A percentile compares a stretch with the other conserved stretches of the same genome.
These are phyloP conservation scores for Cartodere bifasciata DNA, from an alignment of 2,888 invertebrate species.

Conservation along the genomic window DNA sequence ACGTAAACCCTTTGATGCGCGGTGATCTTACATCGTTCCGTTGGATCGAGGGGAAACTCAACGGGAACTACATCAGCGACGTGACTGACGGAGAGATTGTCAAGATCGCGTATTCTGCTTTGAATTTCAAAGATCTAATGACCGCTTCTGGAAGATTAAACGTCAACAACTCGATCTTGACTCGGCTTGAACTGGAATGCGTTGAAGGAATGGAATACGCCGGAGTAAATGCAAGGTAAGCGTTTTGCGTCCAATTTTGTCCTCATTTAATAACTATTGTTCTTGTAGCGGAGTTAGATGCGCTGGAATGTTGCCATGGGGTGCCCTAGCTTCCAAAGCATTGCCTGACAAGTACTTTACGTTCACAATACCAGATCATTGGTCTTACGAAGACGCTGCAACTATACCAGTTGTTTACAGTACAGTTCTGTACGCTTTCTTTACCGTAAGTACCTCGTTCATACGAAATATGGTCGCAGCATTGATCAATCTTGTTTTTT, in stretches of 20 bases:
- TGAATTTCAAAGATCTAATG: conserved; percentile 3
- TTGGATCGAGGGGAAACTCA: conserved; percentile 59
- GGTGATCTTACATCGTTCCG: conserved; percentile 74
- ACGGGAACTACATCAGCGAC: too few species aligned
- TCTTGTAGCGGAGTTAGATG: background rate
- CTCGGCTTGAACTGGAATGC: background rate
- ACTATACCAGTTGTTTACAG: conserved; percentile 63
- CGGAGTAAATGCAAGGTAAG: background rate
- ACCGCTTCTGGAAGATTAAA: conserved; percentile 1
- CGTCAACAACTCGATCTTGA: background rate
- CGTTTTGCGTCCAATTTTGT: background rate
- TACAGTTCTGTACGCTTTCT: conserved; percentile 35
- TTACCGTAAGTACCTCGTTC: conserved; percentile 24
- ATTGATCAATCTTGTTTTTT: conserved; percentile 31
- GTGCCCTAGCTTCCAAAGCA: background rate
- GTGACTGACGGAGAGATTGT: too few species aligned
- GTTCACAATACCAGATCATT: conserved; percentile 50
- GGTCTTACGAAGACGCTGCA: conserved; percentile 60
- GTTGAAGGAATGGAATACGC: conserved; percentile 2
- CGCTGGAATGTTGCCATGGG: background rate
- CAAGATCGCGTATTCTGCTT: background rate
- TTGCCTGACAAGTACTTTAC: background rate
- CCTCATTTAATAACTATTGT: background rate
- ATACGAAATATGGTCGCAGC: conserved; percentile 2
- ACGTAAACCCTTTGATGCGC: conserved; percentile 60